Evolutionary conservation across 2,888 invertebrate species (phyloP), one percentile per base, ranked within the genome.

Genomic region (Volucella zonaria): DNA sequence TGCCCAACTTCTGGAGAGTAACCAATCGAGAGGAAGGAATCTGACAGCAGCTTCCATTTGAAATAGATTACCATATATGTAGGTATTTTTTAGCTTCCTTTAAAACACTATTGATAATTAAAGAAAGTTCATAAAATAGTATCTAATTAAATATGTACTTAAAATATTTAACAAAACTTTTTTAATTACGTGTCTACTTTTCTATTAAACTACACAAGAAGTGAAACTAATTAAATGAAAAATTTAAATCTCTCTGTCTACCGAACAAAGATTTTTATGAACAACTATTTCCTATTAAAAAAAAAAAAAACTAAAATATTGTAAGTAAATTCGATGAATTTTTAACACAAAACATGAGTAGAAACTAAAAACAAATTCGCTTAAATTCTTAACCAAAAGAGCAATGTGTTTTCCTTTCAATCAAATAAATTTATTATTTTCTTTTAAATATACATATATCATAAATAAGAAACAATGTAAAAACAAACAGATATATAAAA

Each of bases 111-210:
- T 18, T 51, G 23, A 18, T 52, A 52, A 40, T 40, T 23, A 66
- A 66, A 66, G n/a, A 43, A 14, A 67, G n/a, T 23, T 43, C 18
- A 38, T 23, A n/a, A 12, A 54, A 54, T 10, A 56, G 23, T 52
- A 18, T 8, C 8, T 51, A 18, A 18, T 2, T 10, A 8, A 31
- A 31, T 31, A n/a, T n/a, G n/a, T n/a, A 31, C 31, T 31, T 31
- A 6, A 31, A 31, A 31, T 31, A 6, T 6, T 31, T 31, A 31
- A 23, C 23, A 52, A 11, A 52, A 18, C 9, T 23, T 11, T 52
- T 52, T 52, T 52, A 15, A 51, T 18, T 66, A 52, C 42, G 67
- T 67, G 43, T 54, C 43, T 43, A 67, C 23, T 54, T 42, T 67
- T 67, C 2, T 54, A 67, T n/a, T 54, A 31, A 54, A 54, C 10